phyloP scores from a whole-genome alignment of 2,113 vertebrate genomes.

The Takifugu bimaculatus region DNA sequence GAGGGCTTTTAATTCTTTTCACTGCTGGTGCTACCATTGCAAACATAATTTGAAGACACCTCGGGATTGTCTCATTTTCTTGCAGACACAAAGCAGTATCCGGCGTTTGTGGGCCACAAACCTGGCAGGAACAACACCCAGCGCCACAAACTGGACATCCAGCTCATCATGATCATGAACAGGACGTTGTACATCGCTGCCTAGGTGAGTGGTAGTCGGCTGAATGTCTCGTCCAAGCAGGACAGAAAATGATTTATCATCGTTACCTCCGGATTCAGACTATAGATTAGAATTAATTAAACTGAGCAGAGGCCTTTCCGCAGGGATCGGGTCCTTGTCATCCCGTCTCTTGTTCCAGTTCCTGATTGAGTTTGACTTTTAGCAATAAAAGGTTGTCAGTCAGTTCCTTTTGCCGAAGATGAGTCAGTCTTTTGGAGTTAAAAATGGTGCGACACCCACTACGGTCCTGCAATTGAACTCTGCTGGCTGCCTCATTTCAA shows the following conservation, averaged over 20 bases:
- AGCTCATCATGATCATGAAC: slow-evolving; percentile 94
- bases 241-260: neutral
- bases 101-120: slow-evolving; percentile 97
- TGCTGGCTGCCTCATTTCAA: slow-evolving; percentile 6
- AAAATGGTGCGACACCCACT: too few relatives aligned
- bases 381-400: slow-evolving; percentile 20
- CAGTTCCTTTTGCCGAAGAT: slow-evolving; percentile 14
- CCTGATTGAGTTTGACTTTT: slow-evolving; percentile 28
- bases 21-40: too few relatives aligned
- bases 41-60: too few relatives aligned
- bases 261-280: slow-evolving; percentile 6
- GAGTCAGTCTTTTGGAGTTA: too few relatives aligned
- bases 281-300: slow-evolving; percentile 19
- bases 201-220: slow-evolving; percentile 51
- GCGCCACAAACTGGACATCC: slow-evolving; percentile 94
- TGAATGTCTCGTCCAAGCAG: neutral
- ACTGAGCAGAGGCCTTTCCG: neutral
- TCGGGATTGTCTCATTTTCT: neutral
- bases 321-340: slow-evolving; percentile 21
- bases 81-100: slow-evolving; percentile 97
- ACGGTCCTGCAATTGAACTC: too few relatives aligned
- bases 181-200: slow-evolving; percentile 92
- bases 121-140: slow-evolving; percentile 96
- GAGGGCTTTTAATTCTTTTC: too few relatives aligned
- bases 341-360: slow-evolving; percentile 7